A percentile compares a stretch with the other conserved stretches of the same genome.
phyloP scores from a whole-genome alignment of 1,140 invertebrate genomes.

The Diorhabda carinulata region DNA sequence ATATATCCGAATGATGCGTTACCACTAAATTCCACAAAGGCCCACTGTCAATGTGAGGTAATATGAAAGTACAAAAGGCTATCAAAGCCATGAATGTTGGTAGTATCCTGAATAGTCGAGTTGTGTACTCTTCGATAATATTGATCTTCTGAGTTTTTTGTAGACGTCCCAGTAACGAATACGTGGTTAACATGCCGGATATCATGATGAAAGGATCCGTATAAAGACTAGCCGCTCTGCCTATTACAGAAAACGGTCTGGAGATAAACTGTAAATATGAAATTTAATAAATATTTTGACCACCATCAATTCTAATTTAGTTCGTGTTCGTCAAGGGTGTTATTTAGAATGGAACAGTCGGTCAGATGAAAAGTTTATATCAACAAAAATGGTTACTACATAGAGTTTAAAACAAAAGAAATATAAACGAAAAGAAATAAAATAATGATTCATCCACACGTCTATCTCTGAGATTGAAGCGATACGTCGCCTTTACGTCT shows the following conservation, averaged over 20 bases:
- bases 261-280: constrained; percentile 54
- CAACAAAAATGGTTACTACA: too few species aligned
- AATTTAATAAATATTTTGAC: too few species aligned
- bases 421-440: too few species aligned
- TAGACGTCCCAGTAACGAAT: constrained; percentile 60
- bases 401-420: too few species aligned
- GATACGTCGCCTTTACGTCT: too few species aligned
- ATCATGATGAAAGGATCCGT: constrained; percentile 75
- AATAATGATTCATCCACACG: too few species aligned
- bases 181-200: constrained; percentile 66
- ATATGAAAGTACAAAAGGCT: constrained; percentile 61
- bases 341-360: too few species aligned
- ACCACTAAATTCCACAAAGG: constrained; percentile 62
- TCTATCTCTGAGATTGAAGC: too few species aligned
- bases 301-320: too few species aligned
- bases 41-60: constrained; percentile 57
- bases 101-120: constrained; percentile 58
- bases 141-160: constrained; percentile 56
- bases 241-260: constrained; percentile 66
- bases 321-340: too few species aligned
- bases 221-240: constrained; percentile 69
- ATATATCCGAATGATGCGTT: constrained; percentile 57
- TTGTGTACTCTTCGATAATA: constrained; percentile 57
- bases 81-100: constrained; percentile 58
- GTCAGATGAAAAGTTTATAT: too few species aligned